A percentile compares a stretch with the other conserved stretches of the same genome.
phyloP scores from a whole-genome alignment of 2,888 invertebrate genomes.

The Sialis fuliginosa region DNA sequence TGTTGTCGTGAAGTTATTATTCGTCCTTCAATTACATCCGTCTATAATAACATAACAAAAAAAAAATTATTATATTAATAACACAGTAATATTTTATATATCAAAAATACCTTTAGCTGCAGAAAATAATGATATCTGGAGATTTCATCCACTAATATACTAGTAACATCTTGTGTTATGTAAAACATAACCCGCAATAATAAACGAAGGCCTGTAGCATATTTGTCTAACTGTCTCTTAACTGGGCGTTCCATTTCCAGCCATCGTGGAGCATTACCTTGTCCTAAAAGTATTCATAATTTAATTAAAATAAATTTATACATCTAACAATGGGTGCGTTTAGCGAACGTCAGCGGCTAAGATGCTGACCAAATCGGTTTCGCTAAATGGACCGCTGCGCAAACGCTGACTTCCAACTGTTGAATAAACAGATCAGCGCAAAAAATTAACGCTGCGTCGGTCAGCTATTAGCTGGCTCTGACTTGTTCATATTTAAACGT shows the following conservation, averaged over 20 bases:
- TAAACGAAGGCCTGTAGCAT: constrained; percentile 69
- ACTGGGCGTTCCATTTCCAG: constrained; percentile 84
- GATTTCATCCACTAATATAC: constrained; percentile 79
- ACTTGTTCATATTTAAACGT: too few species aligned
- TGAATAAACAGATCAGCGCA: too few species aligned
- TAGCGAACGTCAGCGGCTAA: too few species aligned
- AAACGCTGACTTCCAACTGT: too few species aligned
- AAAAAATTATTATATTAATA: not conserved
- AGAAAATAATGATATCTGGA: constrained; percentile 92
- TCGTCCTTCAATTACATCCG: constrained; percentile 83
- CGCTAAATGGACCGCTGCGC: too few species aligned
- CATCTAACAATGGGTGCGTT: too few species aligned
- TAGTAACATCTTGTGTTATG: constrained; percentile 68
- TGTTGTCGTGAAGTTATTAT: constrained; percentile 81
- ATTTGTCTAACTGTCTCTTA: constrained; percentile 87
- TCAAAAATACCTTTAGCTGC: constrained; percentile 49
- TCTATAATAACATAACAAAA: constrained; percentile 17
- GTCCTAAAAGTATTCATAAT: not conserved
- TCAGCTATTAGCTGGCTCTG: too few species aligned
- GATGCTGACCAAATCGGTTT: too few species aligned
- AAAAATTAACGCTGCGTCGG: too few species aligned
- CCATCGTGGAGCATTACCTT: constrained; percentile 45
- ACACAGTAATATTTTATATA: not conserved
- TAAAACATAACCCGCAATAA: constrained; percentile 91
- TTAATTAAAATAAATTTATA: not conserved